A percentile compares a stretch with the other conserved stretches of the same genome.
These are phyloP conservation scores for Aphelinus atriplicis DNA, from an alignment of 1,140 invertebrate species.

Conservation along the genomic window DNA sequence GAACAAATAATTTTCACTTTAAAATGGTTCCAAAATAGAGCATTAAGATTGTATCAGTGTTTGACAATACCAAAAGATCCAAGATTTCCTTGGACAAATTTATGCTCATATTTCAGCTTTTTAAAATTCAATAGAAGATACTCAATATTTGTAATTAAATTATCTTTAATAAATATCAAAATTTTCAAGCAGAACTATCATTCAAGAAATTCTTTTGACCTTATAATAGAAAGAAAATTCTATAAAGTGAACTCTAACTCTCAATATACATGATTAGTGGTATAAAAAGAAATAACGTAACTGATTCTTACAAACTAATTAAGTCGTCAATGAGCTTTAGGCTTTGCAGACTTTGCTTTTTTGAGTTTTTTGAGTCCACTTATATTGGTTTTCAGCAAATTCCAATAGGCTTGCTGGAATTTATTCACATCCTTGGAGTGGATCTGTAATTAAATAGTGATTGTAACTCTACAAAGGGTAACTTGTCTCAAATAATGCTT, in stretches of 20 bases:
- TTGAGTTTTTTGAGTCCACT: slow-evolving; percentile 88
- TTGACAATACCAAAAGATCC: slow-evolving; percentile 1
- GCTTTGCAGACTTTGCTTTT: slow-evolving; percentile 78
- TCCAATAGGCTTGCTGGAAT: slow-evolving; percentile 86
- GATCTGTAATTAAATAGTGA: slow-evolving; percentile 65
- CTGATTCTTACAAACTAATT: not conserved
- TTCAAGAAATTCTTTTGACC: no score
- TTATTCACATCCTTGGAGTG: slow-evolving; percentile 84
- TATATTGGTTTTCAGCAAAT: slow-evolving; percentile 84
- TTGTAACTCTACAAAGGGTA: no score
- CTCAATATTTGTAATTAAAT: not conserved
- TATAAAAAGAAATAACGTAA: no score
- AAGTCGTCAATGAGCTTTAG: slow-evolving; percentile 69
- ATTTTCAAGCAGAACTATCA: not conserved
- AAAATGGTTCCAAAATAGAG: not conserved
- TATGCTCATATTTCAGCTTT: slow-evolving; percentile 8
- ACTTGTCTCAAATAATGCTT: no score
- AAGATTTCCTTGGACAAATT: slow-evolving; percentile 7
- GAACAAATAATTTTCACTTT: slow-evolving; percentile 11
- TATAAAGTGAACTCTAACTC: no score
- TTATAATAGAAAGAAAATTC: no score
- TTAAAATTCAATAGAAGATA: slow-evolving; percentile 19
- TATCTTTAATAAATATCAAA: slow-evolving; percentile 14
- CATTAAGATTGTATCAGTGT: slow-evolving; percentile 12
- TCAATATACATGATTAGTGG: no score